These are phyloP conservation scores for Leiothrix lutea DNA, from an alignment of 2,113 vertebrate species.

Conservation along the genomic window DNA sequence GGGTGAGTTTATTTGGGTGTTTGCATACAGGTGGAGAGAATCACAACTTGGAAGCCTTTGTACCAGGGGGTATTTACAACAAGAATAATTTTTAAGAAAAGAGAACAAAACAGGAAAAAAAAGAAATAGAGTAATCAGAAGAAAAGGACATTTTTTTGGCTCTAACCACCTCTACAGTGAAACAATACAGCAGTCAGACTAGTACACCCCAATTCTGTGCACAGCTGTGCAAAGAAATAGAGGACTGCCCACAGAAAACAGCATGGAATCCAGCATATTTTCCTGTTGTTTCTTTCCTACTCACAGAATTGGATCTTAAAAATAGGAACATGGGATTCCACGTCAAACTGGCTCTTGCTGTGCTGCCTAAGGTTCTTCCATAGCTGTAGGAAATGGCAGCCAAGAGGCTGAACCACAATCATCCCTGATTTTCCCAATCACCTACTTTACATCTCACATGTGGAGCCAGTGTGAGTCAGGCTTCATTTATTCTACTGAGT, in stretches of 20 bases:
- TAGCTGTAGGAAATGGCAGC: neutral
- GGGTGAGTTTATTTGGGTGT: neutral
- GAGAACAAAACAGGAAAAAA: neutral
- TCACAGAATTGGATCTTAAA: neutral
- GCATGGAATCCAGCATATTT: neutral
- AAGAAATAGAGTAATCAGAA: neutral
- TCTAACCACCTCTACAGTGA: neutral
- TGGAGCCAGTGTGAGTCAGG: neutral
- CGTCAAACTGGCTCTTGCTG: neutral
- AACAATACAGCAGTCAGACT: neutral
- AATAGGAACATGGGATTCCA: neutral
- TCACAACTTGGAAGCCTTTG: neutral
- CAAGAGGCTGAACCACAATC: neutral
- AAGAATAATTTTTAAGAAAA: neutral
- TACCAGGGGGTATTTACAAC: neutral
- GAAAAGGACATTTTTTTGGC: neutral
- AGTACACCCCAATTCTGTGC: neutral
- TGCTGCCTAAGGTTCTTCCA: neutral
- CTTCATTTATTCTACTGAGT: neutral
- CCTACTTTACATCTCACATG: neutral
- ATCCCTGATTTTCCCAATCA: neutral
- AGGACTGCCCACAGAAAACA: slow-evolving; percentile 7
- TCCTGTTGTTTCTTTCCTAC: neutral
- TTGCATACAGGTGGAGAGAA: neutral
- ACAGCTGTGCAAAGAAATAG: slow-evolving; percentile 3